phyloP scores from a whole-genome alignment of 2,797 vertebrate species.

The Tinamus major region DNA sequence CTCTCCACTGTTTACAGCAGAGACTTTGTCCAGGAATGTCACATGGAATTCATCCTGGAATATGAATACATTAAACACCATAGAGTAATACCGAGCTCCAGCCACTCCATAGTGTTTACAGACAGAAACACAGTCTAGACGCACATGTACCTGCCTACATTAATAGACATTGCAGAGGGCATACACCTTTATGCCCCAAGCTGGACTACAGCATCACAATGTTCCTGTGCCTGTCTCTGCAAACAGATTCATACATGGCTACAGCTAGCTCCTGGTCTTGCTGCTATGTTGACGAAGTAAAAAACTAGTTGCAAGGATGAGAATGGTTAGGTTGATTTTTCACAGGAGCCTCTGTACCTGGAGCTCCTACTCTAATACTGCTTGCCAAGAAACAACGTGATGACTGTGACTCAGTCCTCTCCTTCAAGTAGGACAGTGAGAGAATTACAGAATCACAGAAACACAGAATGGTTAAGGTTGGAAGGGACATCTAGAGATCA shows the following conservation, averaged over 20 bases:
- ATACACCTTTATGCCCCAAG: background rate
- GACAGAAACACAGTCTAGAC: background rate
- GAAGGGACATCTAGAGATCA: no score
- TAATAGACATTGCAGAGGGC: background rate
- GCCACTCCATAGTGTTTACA: background rate
- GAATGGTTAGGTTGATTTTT: background rate
- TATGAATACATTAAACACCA: no score
- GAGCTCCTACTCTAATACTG: background rate
- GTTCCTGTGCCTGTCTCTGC: background rate
- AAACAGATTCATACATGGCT: background rate
- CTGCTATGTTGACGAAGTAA: background rate
- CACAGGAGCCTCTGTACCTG: background rate
- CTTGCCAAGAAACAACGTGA: background rate
- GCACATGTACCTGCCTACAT: background rate
- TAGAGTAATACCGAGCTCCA: background rate
- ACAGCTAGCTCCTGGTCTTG: background rate
- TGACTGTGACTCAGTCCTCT: background rate
- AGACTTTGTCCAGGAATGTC: no score
- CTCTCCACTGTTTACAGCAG: background rate
- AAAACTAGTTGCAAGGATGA: background rate
- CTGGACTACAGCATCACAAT: background rate
- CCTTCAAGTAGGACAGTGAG: background rate
- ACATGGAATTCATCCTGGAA: no score
- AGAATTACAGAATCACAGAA: background rate
- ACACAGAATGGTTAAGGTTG: no score